Evolutionary conservation across 2,113 vertebrate genomes (phyloP).

Genomic region (Theristicus caerulescens): DNA sequence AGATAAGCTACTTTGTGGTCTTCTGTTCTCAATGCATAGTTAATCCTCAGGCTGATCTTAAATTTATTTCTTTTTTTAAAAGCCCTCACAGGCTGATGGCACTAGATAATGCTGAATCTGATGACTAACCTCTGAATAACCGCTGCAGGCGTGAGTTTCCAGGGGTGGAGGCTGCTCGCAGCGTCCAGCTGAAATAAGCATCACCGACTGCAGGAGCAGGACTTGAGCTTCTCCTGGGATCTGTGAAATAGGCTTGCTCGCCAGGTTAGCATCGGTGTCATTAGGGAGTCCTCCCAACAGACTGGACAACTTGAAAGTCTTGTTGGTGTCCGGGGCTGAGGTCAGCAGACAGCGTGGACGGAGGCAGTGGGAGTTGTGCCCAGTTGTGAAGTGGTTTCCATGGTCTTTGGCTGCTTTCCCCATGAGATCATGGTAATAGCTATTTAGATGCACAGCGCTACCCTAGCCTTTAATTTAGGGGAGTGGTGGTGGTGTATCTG

Average conservation of each 20-base stretch:
- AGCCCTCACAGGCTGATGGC: background rate
- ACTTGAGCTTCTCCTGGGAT: background rate
- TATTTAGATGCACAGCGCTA: background rate
- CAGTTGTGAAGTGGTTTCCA: slow-evolving; percentile 38
- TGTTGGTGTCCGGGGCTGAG: background rate
- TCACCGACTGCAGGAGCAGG: background rate
- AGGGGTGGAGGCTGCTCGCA: background rate
- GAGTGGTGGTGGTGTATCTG: background rate
- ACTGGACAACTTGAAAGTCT: background rate
- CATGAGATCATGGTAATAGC: slow-evolving; percentile 55
- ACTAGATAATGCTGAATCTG: background rate
- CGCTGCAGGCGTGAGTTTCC: background rate
- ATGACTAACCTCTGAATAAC: background rate
- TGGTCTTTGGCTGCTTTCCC: slow-evolving; percentile 40
- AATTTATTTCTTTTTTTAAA: background rate
- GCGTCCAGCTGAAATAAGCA: background rate
- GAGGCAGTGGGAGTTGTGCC: slow-evolving; percentile 14
- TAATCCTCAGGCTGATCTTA: background rate
- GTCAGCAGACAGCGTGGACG: background rate
- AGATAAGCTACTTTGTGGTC: slow-evolving; percentile 9
- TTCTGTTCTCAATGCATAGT: background rate
- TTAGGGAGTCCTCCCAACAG: background rate
- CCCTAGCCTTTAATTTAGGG: slow-evolving; percentile 34
- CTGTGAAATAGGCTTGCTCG: background rate
- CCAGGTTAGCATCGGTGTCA: background rate